These are phyloP conservation scores for Gryllus longicercus DNA, from an alignment of 2,888 invertebrate species.

Conservation along the genomic window DNA sequence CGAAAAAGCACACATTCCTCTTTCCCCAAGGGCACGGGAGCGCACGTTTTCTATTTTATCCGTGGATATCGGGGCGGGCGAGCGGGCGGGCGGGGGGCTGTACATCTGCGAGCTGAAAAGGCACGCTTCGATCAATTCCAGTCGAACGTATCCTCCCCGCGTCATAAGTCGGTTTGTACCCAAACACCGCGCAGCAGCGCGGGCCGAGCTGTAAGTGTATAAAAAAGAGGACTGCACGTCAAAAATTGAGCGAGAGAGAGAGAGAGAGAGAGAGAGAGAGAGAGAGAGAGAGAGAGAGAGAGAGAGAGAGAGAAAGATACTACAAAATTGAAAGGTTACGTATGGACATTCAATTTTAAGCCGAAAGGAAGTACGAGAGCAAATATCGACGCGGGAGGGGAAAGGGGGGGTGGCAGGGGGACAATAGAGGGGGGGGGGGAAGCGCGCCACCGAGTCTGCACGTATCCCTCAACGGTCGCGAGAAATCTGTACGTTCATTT, in stretches of 20 bases:
- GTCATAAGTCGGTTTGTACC: conserved; percentile 17
- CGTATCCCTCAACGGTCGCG: conserved; percentile 17
- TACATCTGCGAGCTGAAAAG: not conserved
- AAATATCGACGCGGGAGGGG: not conserved
- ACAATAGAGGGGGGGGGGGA: not conserved
- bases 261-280: not conserved
- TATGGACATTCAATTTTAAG: conserved; percentile 17
- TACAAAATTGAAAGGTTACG: conserved; percentile 17
- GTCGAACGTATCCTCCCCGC: not conserved
- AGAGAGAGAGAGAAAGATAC: not conserved
- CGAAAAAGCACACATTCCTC: too few species aligned
- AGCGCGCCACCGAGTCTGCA: not conserved
- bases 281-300: not conserved
- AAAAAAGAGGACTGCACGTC: not conserved
- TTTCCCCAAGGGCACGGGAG: too few species aligned
- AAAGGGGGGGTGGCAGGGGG: too few species aligned
- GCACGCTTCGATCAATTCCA: not conserved
- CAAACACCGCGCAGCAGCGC: not conserved
- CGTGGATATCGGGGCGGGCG: too few species aligned
- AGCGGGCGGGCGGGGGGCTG: not conserved
- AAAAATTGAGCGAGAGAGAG: not conserved
- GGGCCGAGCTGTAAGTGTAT: not conserved
- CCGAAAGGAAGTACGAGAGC: conserved; percentile 17
- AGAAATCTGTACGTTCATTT: conserved; percentile 8
- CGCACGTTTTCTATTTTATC: too few species aligned